Conservation (phyloP, 2,888 invertebrate genomes). For the Xanthia togata region DNA sequence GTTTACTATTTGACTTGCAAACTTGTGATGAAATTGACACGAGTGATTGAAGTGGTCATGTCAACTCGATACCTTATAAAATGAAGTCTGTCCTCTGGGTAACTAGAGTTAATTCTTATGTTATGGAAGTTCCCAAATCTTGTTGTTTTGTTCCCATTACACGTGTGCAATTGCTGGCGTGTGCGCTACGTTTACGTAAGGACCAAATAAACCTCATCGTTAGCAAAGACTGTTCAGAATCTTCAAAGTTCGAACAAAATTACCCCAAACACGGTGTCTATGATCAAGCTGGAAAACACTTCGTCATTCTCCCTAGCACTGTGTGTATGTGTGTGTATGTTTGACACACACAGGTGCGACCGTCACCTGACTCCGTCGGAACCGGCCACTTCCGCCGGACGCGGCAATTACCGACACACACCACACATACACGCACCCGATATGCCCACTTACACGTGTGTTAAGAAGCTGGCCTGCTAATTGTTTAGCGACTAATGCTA, state of each 20-base stretch:
- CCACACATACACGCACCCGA: slow-evolving; percentile 71
- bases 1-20: neutral
- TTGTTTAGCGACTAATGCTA: slow-evolving; percentile 48
- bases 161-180: neutral
- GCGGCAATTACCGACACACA: slow-evolving; percentile 88
- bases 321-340: slow-evolving; percentile 30
- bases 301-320: slow-evolving; percentile 26
- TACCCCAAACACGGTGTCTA: slow-evolving; percentile 7
- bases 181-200: neutral
- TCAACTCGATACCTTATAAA: neutral
- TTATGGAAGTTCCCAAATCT: neutral
- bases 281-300: slow-evolving; percentile 32
- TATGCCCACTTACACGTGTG: slow-evolving; percentile 64
- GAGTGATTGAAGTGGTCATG: neutral
- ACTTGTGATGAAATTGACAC: neutral
- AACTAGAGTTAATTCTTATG: neutral
- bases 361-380: slow-evolving; percentile 89
- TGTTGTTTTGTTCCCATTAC: neutral
- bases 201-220: neutral
- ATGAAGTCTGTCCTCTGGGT: neutral
- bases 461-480: slow-evolving; percentile 63
- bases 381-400: slow-evolving; percentile 90
- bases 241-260: neutral
- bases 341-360: slow-evolving; percentile 82
- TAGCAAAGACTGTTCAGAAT: neutral